phyloP scores from a whole-genome alignment of 2,797 vertebrate genomes.

The Gorsachius magnificus region DNA sequence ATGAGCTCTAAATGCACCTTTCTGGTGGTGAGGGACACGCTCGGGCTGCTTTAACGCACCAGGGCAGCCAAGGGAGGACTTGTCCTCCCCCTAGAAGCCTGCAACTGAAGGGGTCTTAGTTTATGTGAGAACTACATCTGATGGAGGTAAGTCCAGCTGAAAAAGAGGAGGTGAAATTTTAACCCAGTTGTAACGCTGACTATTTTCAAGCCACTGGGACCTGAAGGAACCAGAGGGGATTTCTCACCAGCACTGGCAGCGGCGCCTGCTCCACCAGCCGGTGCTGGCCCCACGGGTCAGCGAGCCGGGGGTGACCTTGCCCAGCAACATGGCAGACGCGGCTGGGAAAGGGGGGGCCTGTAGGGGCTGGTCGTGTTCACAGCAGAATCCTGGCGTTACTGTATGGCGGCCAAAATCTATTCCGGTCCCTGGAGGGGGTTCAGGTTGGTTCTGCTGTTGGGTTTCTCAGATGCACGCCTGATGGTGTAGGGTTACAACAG shows the following conservation, averaged over 20 bases:
- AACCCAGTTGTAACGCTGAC: background rate
- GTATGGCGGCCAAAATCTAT: background rate
- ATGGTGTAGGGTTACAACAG: background rate
- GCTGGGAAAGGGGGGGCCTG: background rate
- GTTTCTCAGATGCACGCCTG: background rate
- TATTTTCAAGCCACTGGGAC: background rate
- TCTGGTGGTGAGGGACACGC: background rate
- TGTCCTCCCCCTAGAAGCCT: background rate
- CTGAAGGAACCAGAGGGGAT: background rate
- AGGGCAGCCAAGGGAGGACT: background rate
- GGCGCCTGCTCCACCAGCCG: too few species aligned
- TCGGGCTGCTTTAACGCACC: rapidly evolving
- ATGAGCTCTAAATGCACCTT: background rate
- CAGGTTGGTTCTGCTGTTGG: background rate
- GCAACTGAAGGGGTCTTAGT: rapidly evolving
- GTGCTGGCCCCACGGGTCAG: background rate
- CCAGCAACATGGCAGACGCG: background rate
- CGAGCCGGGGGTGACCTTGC: background rate
- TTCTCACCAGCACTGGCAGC: background rate
- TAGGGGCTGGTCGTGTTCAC: background rate
- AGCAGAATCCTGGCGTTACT: background rate
- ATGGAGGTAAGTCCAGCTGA: background rate
- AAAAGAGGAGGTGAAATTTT: rapidly evolving
- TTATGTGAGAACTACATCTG: background rate
- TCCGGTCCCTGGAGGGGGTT: background rate